phyloP scores from a whole-genome alignment of 2,888 invertebrate genomes.

The Drosophila mimetica region DNA sequence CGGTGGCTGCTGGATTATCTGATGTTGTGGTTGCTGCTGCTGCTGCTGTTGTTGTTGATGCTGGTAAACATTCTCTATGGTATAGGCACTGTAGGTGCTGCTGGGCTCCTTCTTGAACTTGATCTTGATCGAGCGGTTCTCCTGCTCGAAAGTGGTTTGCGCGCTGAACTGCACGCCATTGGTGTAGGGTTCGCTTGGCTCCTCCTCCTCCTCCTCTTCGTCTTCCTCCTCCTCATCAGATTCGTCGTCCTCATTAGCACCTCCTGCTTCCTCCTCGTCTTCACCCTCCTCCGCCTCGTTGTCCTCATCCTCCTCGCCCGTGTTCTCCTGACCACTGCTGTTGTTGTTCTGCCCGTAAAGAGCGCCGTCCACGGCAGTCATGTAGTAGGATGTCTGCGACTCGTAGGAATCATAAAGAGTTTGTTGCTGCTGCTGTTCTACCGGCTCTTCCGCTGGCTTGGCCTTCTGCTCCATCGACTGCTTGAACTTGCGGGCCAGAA shows the following conservation, averaged over 20 bases:
- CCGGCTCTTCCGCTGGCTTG: slow-evolving; percentile 25
- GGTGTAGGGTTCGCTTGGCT: slow-evolving; percentile 46
- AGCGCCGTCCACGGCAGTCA: slow-evolving; percentile 57
- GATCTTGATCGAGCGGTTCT: slow-evolving; percentile 84
- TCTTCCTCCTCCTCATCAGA: slow-evolving; percentile 50
- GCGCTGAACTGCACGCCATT: slow-evolving; percentile 80
- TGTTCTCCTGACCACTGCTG: slow-evolving; percentile 40
- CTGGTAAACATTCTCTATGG: slow-evolving; percentile 79
- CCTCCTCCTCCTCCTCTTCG: slow-evolving; percentile 55
- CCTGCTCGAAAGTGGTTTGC: slow-evolving; percentile 79
- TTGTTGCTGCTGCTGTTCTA: slow-evolving; percentile 44
- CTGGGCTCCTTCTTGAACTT: slow-evolving; percentile 83
- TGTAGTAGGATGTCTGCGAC: slow-evolving; percentile 61
- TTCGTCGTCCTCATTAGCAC: slow-evolving; percentile 51
- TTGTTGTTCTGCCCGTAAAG: slow-evolving; percentile 46
- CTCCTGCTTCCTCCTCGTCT: slow-evolving; percentile 47
- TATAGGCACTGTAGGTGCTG: slow-evolving; percentile 81
- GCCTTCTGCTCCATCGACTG: slow-evolving; percentile 46
- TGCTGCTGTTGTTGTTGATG: slow-evolving; percentile 58
- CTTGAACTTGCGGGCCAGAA: slow-evolving; percentile 78
- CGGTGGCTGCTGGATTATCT: slow-evolving; percentile 5
- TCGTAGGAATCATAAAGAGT: slow-evolving; percentile 54
- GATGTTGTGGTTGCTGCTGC: slow-evolving; percentile 23
- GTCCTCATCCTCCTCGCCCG: slow-evolving; percentile 43
- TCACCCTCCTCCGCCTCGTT: slow-evolving; percentile 36